Base-by-base conservation (phyloP, 2,797 vertebrate genomes). In the Hapalemur alaotrensis region DNA sequence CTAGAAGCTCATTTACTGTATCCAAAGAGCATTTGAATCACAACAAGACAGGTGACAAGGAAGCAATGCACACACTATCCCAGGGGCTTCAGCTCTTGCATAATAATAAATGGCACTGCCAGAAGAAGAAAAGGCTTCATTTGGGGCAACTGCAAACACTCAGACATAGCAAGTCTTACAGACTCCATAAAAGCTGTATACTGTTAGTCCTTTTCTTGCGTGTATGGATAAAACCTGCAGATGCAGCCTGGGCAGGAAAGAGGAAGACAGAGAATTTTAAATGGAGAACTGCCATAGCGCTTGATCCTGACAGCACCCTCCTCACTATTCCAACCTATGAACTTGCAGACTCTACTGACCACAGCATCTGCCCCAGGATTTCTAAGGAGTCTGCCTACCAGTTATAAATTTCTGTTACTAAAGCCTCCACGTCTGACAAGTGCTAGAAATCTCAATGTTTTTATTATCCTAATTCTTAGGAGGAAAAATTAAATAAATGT, bases 201-300 rank as follows among this genome's bases (percentile, higher is more conserved):
- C 72, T 97, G 61, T 87, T 92, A 96, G 85, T 97, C 91, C 76
- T 97, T 97, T 93, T 96, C 96, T 97, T 75, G 22, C 78, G 93
- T 86, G 93, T 59, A 91, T 61, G 87, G 93, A 85, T 81, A 98
- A 97, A 96, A 97, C 93, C 97, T 96, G 96, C 3, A 2, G 89
- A 93, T 92, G 90, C 78, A 95, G 96, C 96, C 98, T 98, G 94
- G 92, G 91, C 93, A 97, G 92, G 93, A 98, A 97, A 98, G 61
- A 97, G 89, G 86, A 90, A 97, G 97, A 75, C 5, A 92, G 83
- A 97, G 93, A 93, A 95, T 95, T 97, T 98, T 95, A 97, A 92
- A 93, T 93, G 61, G 76, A 57, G 92, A 90, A 67, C 83, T 93
- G 43, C 1, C 4, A 30, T 54, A 86, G 85, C 59, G 28, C 23